Conservation (phyloP, 2,113 vertebrate species). For the Hippolais icterina region DNA sequence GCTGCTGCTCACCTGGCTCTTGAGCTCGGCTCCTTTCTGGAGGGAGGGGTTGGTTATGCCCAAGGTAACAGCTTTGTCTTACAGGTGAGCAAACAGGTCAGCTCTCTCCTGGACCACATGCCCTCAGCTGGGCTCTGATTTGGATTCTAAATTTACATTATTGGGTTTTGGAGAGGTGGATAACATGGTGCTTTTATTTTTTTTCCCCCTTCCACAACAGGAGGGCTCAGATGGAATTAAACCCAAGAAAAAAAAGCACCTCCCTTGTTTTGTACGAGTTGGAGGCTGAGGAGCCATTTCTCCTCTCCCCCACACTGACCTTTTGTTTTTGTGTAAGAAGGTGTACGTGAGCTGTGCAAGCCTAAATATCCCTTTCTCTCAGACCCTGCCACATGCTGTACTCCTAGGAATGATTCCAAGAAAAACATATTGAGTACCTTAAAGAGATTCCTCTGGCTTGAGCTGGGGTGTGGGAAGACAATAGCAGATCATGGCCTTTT, state of each 20-base stretch:
- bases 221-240: background rate
- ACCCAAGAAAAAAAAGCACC: background rate
- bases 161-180: background rate
- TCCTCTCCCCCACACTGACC: conserved; percentile 59
- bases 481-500: background rate
- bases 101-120: background rate
- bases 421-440: background rate
- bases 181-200: background rate
- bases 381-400: background rate
- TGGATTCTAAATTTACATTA: background rate
- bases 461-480: background rate
- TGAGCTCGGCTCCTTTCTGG: background rate
- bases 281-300: conserved; percentile 40
- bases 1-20: background rate
- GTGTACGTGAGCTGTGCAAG: background rate
- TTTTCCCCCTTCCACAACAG: background rate
- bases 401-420: background rate
- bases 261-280: background rate
- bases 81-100: conserved; percentile 7
- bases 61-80: conserved; percentile 9
- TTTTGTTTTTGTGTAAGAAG: conserved; percentile 37
- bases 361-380: background rate
- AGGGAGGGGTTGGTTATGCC: conserved; percentile 1
- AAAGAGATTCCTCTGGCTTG: conserved; percentile 21
- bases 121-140: background rate